phyloP scores from a whole-genome alignment of 2,888 invertebrate genomes.

The Rotaria socialis region DNA sequence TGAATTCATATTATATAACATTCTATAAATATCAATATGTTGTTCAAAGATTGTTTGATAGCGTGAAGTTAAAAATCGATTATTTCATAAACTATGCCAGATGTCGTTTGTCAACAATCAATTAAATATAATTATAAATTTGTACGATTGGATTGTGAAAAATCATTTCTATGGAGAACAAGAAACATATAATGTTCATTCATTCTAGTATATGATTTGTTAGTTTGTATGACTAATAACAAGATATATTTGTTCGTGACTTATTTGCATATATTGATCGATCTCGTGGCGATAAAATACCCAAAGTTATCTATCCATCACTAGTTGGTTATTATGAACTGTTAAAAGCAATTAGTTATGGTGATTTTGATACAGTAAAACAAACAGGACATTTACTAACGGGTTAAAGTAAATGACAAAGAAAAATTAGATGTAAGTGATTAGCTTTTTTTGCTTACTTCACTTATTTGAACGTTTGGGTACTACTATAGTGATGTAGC shows the following conservation, averaged over 20 bases:
- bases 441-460: background rate
- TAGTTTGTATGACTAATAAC: too few species aligned
- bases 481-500: slow-evolving; percentile 44
- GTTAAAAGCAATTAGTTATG: slow-evolving; percentile 43
- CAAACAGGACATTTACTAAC: slow-evolving; percentile 41
- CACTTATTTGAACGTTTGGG: background rate
- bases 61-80: background rate
- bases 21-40: too few species aligned
- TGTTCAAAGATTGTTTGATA: too few species aligned
- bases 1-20: too few species aligned
- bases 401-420: slow-evolving; percentile 46
- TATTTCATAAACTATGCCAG: background rate
- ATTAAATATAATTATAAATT: too few species aligned
- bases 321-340: slow-evolving; percentile 41
- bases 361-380: slow-evolving; percentile 47
- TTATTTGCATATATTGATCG: too few species aligned
- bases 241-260: too few species aligned
- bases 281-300: background rate
- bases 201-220: background rate
- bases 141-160: background rate
- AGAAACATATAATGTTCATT: background rate
- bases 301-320: background rate
- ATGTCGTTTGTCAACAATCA: too few species aligned
- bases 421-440: slow-evolving; percentile 37
- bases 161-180: background rate